Evolutionary conservation across 2,888 invertebrate species (phyloP), one percentile per base, ranked within the genome.

Genomic region (Melanargia galathea): DNA sequence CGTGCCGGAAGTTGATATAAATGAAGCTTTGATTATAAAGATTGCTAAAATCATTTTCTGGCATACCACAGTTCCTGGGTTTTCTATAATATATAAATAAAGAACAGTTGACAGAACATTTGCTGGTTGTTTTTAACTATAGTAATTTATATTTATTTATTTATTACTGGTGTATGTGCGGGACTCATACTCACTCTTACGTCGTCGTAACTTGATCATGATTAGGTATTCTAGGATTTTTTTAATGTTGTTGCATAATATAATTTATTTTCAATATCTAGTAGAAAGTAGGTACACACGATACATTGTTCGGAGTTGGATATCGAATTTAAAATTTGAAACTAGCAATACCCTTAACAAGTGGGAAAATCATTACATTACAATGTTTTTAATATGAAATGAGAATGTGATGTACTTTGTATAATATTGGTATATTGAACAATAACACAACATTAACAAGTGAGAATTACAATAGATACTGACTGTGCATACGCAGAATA

Each of bases 361-460:
- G 10, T 51, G 16, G 51, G 33, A 51, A 51, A n/a, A 51, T 51
- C 33, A 51, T 33, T 33, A 51, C 18, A 51, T n/a, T 51, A 30
- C 51, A 51, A 51, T 51, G 51, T 51, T n/a, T n/a, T 49, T n/a
- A 5, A 30, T 6, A 51, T 33, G 51, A 18, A 51, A 51, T 33
- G 51, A 33, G 33, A 51, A 33, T 51, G 5, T 30, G 18, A 51
- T 11, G 33, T 7, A 51, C 11, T 46, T 22, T 46, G 45, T 11
- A 18, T 11, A 11, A 22, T 11, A 46, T 18, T 43, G 18, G 16
- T 33, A n/a, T 13, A 16, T 26, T 49, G 33, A 51, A 33, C 18
- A 49, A 49, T 49, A 49, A 49, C 8, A 26, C 13, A 24, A 24
- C 24, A 24, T 10, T 8, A 2, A 7, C 26, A 30, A 48, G 2